Base-by-base conservation (phyloP, 2,113 vertebrate genomes). In the Pionites leucogaster region DNA sequence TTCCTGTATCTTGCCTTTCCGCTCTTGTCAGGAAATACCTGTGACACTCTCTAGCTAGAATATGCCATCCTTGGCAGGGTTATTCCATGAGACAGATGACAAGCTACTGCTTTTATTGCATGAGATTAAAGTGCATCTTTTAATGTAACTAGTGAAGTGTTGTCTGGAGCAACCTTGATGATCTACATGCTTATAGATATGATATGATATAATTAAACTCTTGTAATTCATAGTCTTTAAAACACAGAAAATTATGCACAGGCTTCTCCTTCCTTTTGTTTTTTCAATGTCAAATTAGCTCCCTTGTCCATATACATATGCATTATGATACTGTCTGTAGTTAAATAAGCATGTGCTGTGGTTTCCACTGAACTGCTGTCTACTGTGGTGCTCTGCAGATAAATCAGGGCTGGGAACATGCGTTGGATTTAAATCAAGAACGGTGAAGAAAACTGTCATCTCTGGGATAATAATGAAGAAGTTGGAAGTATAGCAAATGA, bases 181-280 rank as follows among this genome's bases (percentile, higher is more conserved):
- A 65, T 86, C 68, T 81, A 31, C 0, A 0, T 83, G 76, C 50
- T 50, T 55, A 60, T 1, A 67, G 60, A 74, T 53, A 27, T 59
- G 82, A 72, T 79, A 88, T 27, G 63, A 86, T 81, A 22, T 59
- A 88, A 95, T 94, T 94, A 92, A 92, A 93, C 17, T 70, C 33
- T 24, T 82, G 67, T 65, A 93, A 88, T 87, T 82, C 62, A n/a
- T 33, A 28, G 41, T 53, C 64, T 70, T 83, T 81, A 63, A 90
- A 93, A 49, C 82, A 90, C 15, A 67, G 41, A 90, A 85, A 83
- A 93, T 86, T 78, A 92, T 86, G 68, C 76, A 80, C 46, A 83
- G 55, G 25, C 76, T 86, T 95, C 55, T 96, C 71, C 63, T 86
- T 92, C 60, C 76, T 83, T 71, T 62, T 95, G 67, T 88, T 93